Conservation (phyloP, 2,888 invertebrate genomes). For the Clitarchus hookeri region DNA sequence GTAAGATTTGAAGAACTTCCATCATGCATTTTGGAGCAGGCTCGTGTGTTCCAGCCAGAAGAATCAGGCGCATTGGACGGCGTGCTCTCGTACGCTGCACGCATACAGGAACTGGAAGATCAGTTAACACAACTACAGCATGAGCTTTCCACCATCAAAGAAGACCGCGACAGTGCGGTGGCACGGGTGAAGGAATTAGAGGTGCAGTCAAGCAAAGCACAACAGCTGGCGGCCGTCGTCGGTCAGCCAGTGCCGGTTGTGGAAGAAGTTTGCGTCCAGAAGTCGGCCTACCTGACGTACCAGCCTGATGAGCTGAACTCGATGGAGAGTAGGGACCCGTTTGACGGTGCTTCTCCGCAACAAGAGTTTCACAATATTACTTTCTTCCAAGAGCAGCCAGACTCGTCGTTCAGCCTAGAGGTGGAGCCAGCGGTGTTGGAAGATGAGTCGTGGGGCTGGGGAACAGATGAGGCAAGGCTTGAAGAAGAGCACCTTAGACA, state of each 20-base stretch:
- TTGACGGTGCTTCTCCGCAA: not conserved
- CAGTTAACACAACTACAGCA: conserved; percentile 20
- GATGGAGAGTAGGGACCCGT: not conserved
- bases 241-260: not conserved
- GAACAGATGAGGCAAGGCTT: conserved; percentile 58
- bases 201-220: not conserved
- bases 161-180: conserved; percentile 57
- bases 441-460: conserved; percentile 68
- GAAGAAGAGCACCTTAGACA: conserved; percentile 56
- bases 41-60: not conserved
- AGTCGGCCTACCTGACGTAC: conserved; percentile 5
- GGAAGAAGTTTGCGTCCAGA: conserved; percentile 17
- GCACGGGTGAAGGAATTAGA: conserved; percentile 48
- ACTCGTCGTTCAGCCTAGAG: not conserved
- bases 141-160: conserved; percentile 51
- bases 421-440: conserved; percentile 11
- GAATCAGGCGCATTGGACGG: not conserved
- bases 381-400: conserved; percentile 12
- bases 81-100: not conserved
- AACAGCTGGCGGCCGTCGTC: not conserved
- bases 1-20: not conserved
- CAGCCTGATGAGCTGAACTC: not conserved
- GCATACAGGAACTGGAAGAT: not conserved
- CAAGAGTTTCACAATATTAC: not conserved
- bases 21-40: not conserved